Evolutionary conservation across 2,113 vertebrate species (phyloP).

Genomic region (Pteruthius melanotis): DNA sequence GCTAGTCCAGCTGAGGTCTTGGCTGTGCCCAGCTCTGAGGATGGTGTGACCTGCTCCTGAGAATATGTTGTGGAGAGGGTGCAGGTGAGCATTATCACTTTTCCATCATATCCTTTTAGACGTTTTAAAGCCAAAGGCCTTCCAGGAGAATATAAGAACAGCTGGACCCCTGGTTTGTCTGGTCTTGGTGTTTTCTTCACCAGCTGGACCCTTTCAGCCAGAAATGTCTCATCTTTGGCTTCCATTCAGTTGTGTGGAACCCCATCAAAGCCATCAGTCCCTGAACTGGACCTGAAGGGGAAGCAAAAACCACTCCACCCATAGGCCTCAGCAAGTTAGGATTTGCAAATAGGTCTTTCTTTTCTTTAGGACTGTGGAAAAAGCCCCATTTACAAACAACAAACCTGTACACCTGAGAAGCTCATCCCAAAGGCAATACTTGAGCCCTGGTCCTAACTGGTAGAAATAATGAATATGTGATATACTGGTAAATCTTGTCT

Average conservation of each 20-base stretch:
- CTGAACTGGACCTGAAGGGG: not conserved
- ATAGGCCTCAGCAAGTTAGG: not conserved
- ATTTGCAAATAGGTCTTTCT: not conserved
- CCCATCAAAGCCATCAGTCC: not conserved
- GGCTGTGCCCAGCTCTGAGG: not conserved
- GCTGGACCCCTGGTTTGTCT: not conserved
- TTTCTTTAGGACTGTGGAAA: not conserved
- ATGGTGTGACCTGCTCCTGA: rapidly evolving
- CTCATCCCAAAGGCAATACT: not conserved
- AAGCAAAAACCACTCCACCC: not conserved
- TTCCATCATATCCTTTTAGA: not conserved
- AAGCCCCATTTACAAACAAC: not conserved
- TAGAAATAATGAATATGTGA: not conserved
- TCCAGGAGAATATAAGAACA: not conserved
- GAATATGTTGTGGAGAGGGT: not conserved
- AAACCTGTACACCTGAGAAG: not conserved
- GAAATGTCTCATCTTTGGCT: not conserved
- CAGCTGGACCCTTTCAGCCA: not conserved
- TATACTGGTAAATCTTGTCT: not conserved
- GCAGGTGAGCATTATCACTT: not conserved
- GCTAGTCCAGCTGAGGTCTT: not conserved
- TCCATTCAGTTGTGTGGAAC: not conserved
- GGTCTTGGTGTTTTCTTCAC: not conserved
- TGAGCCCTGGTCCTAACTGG: not conserved
- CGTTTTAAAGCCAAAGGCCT: not conserved